Base-by-base conservation (phyloP, 2,113 vertebrate genomes). In the Hypocryptadius cinnamomeus region DNA sequence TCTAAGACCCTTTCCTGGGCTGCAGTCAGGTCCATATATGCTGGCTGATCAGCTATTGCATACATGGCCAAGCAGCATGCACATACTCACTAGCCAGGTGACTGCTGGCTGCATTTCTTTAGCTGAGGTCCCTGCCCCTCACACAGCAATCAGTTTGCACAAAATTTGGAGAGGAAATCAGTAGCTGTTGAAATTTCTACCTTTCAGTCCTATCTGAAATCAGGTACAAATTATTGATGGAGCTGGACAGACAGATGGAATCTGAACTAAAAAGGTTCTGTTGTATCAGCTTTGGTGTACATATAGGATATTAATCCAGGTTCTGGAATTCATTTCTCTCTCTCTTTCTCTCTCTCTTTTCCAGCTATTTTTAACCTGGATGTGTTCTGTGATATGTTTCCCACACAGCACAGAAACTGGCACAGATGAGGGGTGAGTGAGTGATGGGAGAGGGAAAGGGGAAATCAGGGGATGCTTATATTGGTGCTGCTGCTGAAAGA, bases 301-400 rank as follows among this genome's bases (percentile, higher is more conserved):
- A 17, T 14, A 27, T 31, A 81, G 73, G 40, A 84, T 0, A 4
- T 76, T 54, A 54, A 33, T 57, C 57, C 70, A 81, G 70, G 74
- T 96, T 94, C 92, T 96, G 85, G 92, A 88, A 94, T 80, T 95
- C 2, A 92, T 90, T 93, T 91, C 25, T 94, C 45, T 91, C 61
- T 93, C 78, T 83, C 42, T 60, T 25, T 66, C 69, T 87, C 40
- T 64, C 33, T 65, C 61, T 89, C 33, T 83, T 81, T 95, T 90
- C 24, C 72, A 90, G 93, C 85, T 96, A 74, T 95, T 96, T 96
- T 96, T 96, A 96, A 69, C 68, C 68, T 93, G 92, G 68, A 94
- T 83, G 79, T 77, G 56, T 85, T 90, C 90, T 93, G 82, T 4
- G 3, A 85, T 85, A 83, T 85, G 76, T 96, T 96, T 96, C 82